Evolutionary conservation across 2,797 vertebrate species (phyloP), one percentile per base, ranked within the genome.

Genomic region (Girardinus metallicus): DNA sequence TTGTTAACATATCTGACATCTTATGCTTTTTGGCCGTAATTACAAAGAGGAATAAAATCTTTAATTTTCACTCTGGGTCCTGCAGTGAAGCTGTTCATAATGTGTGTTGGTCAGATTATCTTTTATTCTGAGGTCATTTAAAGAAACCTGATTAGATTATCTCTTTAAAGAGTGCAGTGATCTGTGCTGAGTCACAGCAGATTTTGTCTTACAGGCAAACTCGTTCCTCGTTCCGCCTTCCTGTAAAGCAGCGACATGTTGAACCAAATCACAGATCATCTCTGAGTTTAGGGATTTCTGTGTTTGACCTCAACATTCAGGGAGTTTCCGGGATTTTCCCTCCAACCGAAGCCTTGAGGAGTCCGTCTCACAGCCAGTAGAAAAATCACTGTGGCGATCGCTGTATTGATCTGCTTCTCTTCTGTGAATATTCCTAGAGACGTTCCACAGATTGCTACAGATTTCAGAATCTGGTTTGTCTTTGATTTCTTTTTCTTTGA

Each of bases 351-450:
- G 76, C 82, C 74, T 86, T 82, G 68, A 41, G 44, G 66, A 7
- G 82, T 81, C 75, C 76, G 64, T 93, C 55, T 79, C 74, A 83
- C 78, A 92, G 78, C 6, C 80, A 93, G 93, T 74, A 92, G 88
- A 62, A 74, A n/a, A 89, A 91, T 87, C 85, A 86, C 82, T 66
- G 74, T 73, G 75, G 76, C 87, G 79, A 91, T 86, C 82, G 79
- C 73, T 79, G 41, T 87, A 91, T 94, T 87, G 92, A 92, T 92
- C 84, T 84, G 55, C 11, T 62, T 79, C 39, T 5, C 1, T 15
- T 44, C 39, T 44, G 1, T n/a, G 5, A n/a, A 70, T 43, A 41
- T n/a, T 68, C 11, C 12, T 2, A 70, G 23, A 43, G 15, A 70
- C 6, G 41, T 6, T 26, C 9, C 34, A 68, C 34, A 66, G 31